Evolutionary conservation across 2,113 vertebrate genomes (phyloP).

Genomic region (Lycocorax pyrrhopterus): DNA sequence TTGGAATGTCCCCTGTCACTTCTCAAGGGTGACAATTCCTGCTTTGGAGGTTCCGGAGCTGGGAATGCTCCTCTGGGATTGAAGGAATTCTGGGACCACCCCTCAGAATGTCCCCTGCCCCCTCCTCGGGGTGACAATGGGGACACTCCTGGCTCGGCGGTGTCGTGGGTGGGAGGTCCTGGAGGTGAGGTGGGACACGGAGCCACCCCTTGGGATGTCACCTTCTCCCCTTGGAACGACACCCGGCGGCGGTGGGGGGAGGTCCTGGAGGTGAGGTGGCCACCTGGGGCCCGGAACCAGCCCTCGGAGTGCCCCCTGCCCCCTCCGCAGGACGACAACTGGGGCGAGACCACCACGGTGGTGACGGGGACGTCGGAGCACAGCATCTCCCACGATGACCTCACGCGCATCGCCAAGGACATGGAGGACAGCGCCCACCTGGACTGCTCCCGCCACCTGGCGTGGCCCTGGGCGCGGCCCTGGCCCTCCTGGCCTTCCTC

Average conservation of each 20-base stretch:
- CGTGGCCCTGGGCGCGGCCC: constrained; percentile 72
- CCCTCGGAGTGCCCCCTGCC: rapidly evolving
- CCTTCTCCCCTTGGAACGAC: not conserved
- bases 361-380: constrained; percentile 91
- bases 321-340: constrained; percentile 86
- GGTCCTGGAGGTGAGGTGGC: not conserved
- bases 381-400: constrained; percentile 93
- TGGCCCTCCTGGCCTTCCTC: constrained; percentile 87
- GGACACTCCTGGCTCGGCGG: not conserved
- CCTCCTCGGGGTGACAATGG: not conserved
- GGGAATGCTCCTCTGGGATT: not conserved
- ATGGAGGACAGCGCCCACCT: constrained; percentile 88
- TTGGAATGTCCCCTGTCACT: not conserved
- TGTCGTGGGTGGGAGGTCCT: not conserved
- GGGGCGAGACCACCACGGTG: constrained; percentile 92
- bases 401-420: constrained; percentile 89
- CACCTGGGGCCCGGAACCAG: not conserved
- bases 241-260: constrained; percentile 58
- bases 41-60: not conserved
- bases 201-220: not conserved
- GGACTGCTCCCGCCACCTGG: constrained; percentile 86
- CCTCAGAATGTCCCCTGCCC: not conserved
- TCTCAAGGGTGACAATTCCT: not conserved
- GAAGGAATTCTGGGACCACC: not conserved
- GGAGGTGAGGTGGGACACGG: not conserved